These are phyloP conservation scores for Clarias platycephalus DNA, from an alignment of 2,797 vertebrate genomes.

Conservation along the genomic window DNA sequence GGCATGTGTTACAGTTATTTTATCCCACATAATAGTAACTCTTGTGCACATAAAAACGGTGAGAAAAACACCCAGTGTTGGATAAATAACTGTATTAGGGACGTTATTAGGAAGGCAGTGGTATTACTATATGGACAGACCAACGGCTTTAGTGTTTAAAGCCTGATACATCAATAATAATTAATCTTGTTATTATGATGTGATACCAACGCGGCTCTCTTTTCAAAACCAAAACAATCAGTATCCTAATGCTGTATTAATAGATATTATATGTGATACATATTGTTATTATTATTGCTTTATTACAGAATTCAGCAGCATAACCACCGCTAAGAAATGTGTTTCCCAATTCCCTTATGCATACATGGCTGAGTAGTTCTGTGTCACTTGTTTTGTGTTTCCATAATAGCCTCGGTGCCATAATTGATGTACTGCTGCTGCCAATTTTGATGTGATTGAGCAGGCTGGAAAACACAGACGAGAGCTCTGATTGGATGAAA, in stretches of 20 bases:
- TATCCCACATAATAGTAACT: background rate
- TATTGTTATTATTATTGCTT: background rate
- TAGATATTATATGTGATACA: too few relatives aligned
- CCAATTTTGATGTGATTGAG: slow-evolving; percentile 26
- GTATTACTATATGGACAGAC: background rate
- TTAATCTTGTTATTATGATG: background rate
- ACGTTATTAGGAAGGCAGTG: background rate
- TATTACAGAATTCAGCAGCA: slow-evolving; percentile 36
- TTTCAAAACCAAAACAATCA: background rate
- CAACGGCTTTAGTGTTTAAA: slow-evolving; percentile 1
- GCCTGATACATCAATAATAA: background rate
- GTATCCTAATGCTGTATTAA: background rate
- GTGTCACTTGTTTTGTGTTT: slow-evolving; percentile 10
- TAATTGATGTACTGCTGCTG: slow-evolving; percentile 24
- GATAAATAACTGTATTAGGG: background rate
- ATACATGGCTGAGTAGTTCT: background rate
- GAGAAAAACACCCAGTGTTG: background rate
- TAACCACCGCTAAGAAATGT: slow-evolving; percentile 37
- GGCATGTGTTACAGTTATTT: background rate
- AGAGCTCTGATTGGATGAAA: slow-evolving; percentile 42
- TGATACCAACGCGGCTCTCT: background rate
- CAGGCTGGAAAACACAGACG: slow-evolving; percentile 11
- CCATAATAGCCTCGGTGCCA: slow-evolving; percentile 5
- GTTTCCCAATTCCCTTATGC: background rate
- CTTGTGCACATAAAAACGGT: too few relatives aligned